Evolutionary conservation across 2,113 vertebrate genomes (phyloP), one percentile per base, ranked within the genome.

Genomic region (Aplodontia rufa): DNA sequence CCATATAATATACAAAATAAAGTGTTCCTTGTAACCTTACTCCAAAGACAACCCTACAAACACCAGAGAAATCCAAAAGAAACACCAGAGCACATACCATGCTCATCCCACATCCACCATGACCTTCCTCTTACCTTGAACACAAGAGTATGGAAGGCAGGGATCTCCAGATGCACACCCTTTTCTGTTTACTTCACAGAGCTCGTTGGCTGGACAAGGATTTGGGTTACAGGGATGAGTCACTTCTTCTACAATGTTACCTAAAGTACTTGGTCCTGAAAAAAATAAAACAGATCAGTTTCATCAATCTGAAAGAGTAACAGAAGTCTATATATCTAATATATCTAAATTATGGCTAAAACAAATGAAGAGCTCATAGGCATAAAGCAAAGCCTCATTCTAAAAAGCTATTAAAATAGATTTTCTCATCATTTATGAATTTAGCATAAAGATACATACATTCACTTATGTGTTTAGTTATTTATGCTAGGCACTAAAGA

Each of bases 161-260:
- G 98, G 99, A 74, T 99, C 98, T 81, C 99, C 99, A 72, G 99
- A 96, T 0, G 98, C 98, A 97, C 99, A 99, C 35, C 99, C 99
- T 93, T 99, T 99, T 78, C 99, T 98, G 94, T 99, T 99, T 10
- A 99, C 99, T 97, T 99, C 99, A 97, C 99, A 99, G 16, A 99
- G 92, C 92, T 99, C 99, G 97, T 98, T 99, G 94, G 99, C 99
- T 32, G 99, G 98, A 97, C 99, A 99, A 22, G 99, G 99, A 97
- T 99, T 99, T 14, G 99, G 99, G 96, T 99, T 99, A 98, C 99
- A 99, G 5, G 99, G 99, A 95, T 99, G 99, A 90, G 99, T 99
- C 76, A 99, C 99, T 97, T 99, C 99, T 95, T 99, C 99, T 26
- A 99, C 96, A 60, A 99, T 97, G 95, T 98, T 99, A 40, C 98